Percentiles rank a stretch among this genome's conserved stretches.
Conservation (phyloP, 1,140 invertebrate genomes). For the Hylyphantes graminicola region DNA sequence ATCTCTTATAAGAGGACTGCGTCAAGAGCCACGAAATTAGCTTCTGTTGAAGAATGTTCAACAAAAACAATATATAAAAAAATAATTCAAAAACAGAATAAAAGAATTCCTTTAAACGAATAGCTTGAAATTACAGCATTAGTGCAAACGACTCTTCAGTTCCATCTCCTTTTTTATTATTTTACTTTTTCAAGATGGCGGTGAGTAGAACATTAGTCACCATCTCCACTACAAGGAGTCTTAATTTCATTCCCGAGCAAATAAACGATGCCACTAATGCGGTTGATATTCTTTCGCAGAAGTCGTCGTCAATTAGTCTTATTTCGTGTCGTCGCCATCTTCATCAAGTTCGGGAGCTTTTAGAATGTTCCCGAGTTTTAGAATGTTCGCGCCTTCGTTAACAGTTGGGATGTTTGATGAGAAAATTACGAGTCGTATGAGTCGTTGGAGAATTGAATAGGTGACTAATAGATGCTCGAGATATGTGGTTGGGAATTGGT, state of each 20-base stretch:
- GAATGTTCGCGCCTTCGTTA: too few relatives aligned
- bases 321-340: conserved; percentile 21
- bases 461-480: too few relatives aligned
- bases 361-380: too few relatives aligned
- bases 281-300: conserved; percentile 21
- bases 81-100: conserved; percentile 2
- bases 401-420: too few relatives aligned
- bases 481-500: too few relatives aligned
- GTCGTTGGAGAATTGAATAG: too few relatives aligned
- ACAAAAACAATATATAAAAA: conserved; percentile 14
- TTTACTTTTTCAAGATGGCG: background rate
- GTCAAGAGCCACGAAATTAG: conserved; percentile 5
- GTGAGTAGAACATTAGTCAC: conserved; percentile 4
- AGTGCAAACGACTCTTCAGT: conserved; percentile 18
- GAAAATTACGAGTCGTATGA: too few relatives aligned
- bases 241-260: conserved; percentile 36
- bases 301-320: conserved; percentile 14
- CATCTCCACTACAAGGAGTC: background rate
- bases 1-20: background rate
- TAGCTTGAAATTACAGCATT: conserved; percentile 31
- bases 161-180: conserved; percentile 5
- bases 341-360: background rate
- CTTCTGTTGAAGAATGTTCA: conserved; percentile 1
- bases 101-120: conserved; percentile 25
- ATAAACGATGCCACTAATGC: background rate